These are phyloP conservation scores for Grallaria varia DNA, from an alignment of 2,113 vertebrate genomes.

Conservation along the genomic window DNA sequence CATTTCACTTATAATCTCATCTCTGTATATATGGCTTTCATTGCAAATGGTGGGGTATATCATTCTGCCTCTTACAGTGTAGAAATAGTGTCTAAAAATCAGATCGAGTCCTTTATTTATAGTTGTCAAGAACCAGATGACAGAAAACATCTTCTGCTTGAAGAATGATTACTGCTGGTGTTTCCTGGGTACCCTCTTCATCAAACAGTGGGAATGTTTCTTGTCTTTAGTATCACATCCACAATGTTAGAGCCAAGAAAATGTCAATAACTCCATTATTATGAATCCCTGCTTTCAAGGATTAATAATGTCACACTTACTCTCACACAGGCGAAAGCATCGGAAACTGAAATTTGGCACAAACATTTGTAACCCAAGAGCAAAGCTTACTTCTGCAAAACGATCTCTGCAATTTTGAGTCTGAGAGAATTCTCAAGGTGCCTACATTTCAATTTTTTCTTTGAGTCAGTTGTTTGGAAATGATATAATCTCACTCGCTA, in stretches of 20 bases:
- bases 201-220: constrained; percentile 13
- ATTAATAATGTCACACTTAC: constrained; percentile 34
- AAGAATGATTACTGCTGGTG: not conserved
- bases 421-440: not conserved
- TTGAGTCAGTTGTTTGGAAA: constrained; percentile 17
- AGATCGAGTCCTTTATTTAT: constrained; percentile 12
- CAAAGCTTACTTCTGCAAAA: constrained; percentile 14
- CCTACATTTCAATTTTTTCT: not conserved
- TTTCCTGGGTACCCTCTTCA: constrained; percentile 25
- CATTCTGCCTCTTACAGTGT: not conserved
- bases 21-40: not conserved
- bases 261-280: not conserved
- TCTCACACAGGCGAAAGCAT: not conserved
- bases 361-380: constrained; percentile 19
- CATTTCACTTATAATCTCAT: not conserved
- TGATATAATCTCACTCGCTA: not conserved
- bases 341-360: constrained; percentile 9
- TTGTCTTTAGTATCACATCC: constrained; percentile 25
- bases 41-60: not conserved
- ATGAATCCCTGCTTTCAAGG: not conserved
- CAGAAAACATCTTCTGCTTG: constrained; percentile 21
- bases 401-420: not conserved
- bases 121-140: constrained; percentile 24
- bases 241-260: constrained; percentile 9
- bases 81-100: constrained; percentile 11